Percentiles rank a stretch among this genome's conserved stretches.
Evolutionary conservation across 2,113 vertebrate species (phyloP).

Genomic region (Felis catus): DNA sequence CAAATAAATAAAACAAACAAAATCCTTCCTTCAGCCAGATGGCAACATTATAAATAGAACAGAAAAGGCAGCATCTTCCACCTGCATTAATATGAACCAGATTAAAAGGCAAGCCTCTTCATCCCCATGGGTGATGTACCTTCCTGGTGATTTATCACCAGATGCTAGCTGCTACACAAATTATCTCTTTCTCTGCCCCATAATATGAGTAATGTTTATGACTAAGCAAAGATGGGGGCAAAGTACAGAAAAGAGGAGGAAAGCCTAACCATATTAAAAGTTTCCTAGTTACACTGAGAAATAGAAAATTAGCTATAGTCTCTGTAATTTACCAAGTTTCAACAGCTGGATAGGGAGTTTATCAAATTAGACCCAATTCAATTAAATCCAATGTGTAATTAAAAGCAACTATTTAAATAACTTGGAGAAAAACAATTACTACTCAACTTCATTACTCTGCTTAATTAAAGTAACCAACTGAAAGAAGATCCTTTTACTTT

Average conservation of each 20-base stretch:
- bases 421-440: constrained; percentile 70
- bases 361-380: constrained; percentile 59
- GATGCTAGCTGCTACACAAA: not conserved
- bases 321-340: not conserved
- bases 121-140: not conserved
- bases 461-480: constrained; percentile 65
- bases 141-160: not conserved
- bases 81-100: not conserved
- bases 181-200: not conserved
- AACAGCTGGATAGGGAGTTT: constrained; percentile 26
- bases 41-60: not conserved
- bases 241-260: not conserved
- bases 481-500: constrained; percentile 52
- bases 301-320: not conserved
- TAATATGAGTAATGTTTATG: not conserved
- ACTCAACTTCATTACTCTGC: constrained; percentile 50
- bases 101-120: not conserved
- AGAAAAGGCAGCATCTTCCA: constrained; percentile 38
- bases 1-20: not conserved
- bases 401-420: constrained; percentile 67
- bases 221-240: constrained; percentile 20
- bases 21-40: not conserved
- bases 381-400: constrained; percentile 69
- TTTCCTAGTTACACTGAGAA: constrained; percentile 7
- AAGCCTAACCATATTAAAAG: not conserved